Conservation (phyloP, 2,888 invertebrate genomes). For the Eristalis arbustorum region DNA sequence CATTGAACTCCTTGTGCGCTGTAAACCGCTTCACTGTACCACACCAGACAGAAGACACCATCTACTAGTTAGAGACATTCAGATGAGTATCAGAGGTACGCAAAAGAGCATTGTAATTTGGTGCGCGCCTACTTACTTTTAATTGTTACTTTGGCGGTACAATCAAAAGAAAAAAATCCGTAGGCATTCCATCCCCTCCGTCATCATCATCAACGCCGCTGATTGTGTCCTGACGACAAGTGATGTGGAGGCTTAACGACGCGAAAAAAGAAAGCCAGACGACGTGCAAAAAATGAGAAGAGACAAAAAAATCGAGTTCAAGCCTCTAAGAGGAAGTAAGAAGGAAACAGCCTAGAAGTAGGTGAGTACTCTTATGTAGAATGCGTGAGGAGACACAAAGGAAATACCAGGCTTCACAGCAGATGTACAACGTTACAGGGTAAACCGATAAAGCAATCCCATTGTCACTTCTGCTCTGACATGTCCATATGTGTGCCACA, state of each 20-base stretch:
- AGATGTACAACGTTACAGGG: conserved; percentile 43
- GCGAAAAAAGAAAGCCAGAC: conserved; percentile 48
- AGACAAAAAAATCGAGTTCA: background rate
- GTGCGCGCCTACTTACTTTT: conserved; percentile 68
- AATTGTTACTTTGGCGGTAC: conserved; percentile 67
- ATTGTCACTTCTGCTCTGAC: background rate
- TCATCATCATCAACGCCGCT: background rate
- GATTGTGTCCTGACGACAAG: conserved; percentile 11
- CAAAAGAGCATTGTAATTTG: conserved; percentile 65
- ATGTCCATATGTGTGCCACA: background rate
- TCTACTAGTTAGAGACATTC: background rate
- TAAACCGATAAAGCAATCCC: conserved; percentile 48
- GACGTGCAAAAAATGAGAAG: background rate
- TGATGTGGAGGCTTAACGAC: conserved; percentile 40
- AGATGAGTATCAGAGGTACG: background rate
- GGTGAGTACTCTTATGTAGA: conserved; percentile 41
- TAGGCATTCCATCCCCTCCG: conserved; percentile 10
- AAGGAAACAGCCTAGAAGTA: conserved; percentile 42
- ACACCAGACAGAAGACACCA: background rate
- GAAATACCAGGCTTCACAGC: conserved; percentile 4
- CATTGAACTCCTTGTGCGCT: conserved; percentile 49
- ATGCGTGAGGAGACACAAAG: conserved; percentile 16
- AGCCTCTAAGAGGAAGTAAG: background rate
- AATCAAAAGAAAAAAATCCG: conserved; percentile 54
- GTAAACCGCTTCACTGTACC: conserved; percentile 1